Percentiles rank a stretch among this genome's conserved stretches.
Conservation (phyloP, 35 echinoderm and acorn worm species). For the Patiria miniata region DNA sequence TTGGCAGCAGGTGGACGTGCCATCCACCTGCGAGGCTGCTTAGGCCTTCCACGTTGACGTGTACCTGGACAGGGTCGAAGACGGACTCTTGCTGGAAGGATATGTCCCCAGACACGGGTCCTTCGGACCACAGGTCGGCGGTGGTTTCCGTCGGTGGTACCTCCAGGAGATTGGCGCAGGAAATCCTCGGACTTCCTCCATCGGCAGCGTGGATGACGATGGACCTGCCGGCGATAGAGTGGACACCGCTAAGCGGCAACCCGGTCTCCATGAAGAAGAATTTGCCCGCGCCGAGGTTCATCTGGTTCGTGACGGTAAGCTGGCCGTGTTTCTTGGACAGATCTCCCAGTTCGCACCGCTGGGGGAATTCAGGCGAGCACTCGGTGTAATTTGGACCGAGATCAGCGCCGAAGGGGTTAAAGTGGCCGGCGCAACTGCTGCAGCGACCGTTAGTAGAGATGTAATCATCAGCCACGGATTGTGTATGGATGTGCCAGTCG, state of each 20-base stretch:
- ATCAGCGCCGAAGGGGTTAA: slow-evolving; percentile 83
- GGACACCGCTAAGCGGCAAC: slow-evolving; percentile 74
- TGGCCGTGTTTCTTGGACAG: slow-evolving; percentile 75
- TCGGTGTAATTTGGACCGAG: slow-evolving; percentile 58
- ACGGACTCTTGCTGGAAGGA: slow-evolving; percentile 48
- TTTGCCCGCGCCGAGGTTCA: slow-evolving; percentile 60
- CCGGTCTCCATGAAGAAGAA: slow-evolving; percentile 86
- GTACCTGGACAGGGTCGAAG: slow-evolving; percentile 50
- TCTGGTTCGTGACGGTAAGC: slow-evolving; percentile 40
- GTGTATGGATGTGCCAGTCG: slow-evolving; percentile 91
- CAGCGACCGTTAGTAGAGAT: slow-evolving; percentile 54
- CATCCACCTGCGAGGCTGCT: slow-evolving; percentile 60
- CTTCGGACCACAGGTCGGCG: slow-evolving; percentile 63
- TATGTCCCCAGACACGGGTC: slow-evolving; percentile 51
- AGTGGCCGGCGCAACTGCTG: slow-evolving; percentile 60
- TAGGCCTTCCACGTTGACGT: slow-evolving; percentile 45
- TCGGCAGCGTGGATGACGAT: slow-evolving; percentile 81
- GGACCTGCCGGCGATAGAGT: slow-evolving; percentile 52
- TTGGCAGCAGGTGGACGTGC: slow-evolving; percentile 88
- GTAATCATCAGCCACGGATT: slow-evolving; percentile 59
- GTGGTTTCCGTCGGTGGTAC: slow-evolving; percentile 22
- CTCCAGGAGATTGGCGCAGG: slow-evolving; percentile 69
- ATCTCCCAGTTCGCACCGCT: slow-evolving; percentile 91
- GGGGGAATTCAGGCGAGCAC: slow-evolving; percentile 57
- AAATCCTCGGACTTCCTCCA: slow-evolving; percentile 43